Evolutionary conservation across 2,888 invertebrate genomes (phyloP), one percentile per base, ranked within the genome.

Genomic region (Drosophila prolongata): DNA sequence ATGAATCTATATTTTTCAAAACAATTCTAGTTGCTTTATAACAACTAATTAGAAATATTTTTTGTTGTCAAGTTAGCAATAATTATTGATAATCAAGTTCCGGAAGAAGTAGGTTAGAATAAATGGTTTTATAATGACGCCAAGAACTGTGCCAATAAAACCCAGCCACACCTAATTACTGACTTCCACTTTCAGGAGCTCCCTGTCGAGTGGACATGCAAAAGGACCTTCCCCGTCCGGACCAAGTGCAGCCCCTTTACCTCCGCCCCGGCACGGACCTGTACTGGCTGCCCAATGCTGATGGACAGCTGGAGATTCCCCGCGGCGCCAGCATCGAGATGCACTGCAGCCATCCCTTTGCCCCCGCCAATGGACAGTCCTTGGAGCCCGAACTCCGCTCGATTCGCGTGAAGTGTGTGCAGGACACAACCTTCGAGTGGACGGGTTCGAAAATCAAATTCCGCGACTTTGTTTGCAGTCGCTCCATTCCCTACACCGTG

Each of bases 201-300:
- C 78, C 87, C 11, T 91, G 91, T 56, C 42, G 42, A 8, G 50
- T 91, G 65, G 78, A 91, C 49, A 56, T 90, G 3, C 83, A 89
- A 62, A 69, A 73, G 43, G 90, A 91, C 60, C 73, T 91, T 14
- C 87, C 87, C 0, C 93, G 93, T 1, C 46, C 46, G 8, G 44
- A 61, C 24, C 34, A 94, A 65, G 94, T 94, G 0, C 95, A 95
- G 84, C 95, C 95, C 0, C 92, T 95, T 5, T 93, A 94, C 77
- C 84, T 95, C 1, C 91, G 90, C 47, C 91, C 93, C 0, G 90
- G 92, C 1, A 90, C 91, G 3, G 67, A 75, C 10, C 59, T 72
- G 27, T 91, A 90, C 67, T 90, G 90, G 86, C 74, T 88, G 38
- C 91, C 92, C 46, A 83, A 84, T 34, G 53, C 57, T 0, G 43